Evolutionary conservation across 2,797 vertebrate species (phyloP), one percentile per base, ranked within the genome.

Genomic region (Lycodopsis pacificus): DNA sequence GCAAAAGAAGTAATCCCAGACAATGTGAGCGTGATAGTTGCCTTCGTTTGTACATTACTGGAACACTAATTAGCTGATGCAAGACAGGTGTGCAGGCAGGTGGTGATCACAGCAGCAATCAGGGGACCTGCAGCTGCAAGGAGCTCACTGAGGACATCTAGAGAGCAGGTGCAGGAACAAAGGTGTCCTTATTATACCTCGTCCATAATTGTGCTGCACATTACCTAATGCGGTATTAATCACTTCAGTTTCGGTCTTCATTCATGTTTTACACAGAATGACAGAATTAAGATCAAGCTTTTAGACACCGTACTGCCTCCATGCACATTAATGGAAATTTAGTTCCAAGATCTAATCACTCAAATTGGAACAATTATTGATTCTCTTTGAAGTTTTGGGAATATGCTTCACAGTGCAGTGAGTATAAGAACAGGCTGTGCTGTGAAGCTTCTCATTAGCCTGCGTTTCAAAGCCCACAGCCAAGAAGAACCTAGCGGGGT

Each of bases 361-460:
- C 15, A 73, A 65, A 76, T 69, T 71, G 51, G 13, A n/a, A 59
- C 51, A 72, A 32, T 59, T 17, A 61, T 59, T 71, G 64, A 72
- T 79, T 73, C 7, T 13, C 15, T 72, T 30, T 81, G 58, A 84
- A 77, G 58, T 25, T 56, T 57, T 36, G 42, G 44, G 30, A 68
- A 4, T 10, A 5, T 46, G 56, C 5, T 42, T 73, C 8, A 74
- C 7, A n/a, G 57, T 19, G 53, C 25, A 30, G 19, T 9, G 5
- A 49, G 49, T 2, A 4, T 0, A 42, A n/a, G 15, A 68, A 32
- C 49, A 51, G 53, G 19, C n/a, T 53, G 17, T 44, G 71, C 64
- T 48, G 38, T 15, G 40, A 40, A 79, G 7, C n/a, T 63, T 81
- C 70, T 76, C 62, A 76, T 76, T 80, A 82, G 63, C 48, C 38